phyloP scores from a whole-genome alignment of 1,140 invertebrate genomes.

The Heliconius himera region DNA sequence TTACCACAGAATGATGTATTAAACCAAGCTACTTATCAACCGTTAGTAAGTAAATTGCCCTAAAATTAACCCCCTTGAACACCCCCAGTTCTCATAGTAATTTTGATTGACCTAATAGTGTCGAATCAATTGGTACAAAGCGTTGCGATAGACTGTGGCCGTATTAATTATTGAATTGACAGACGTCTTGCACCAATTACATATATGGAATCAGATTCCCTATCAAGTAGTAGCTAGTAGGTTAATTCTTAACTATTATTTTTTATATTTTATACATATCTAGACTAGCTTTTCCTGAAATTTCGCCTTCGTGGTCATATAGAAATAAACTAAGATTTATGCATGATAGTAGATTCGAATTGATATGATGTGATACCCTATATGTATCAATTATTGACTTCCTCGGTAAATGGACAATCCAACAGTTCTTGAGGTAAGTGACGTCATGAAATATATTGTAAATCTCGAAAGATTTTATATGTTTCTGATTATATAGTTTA shows the following conservation, averaged over 20 bases:
- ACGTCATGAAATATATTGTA: too few species aligned
- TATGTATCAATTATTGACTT: too few species aligned
- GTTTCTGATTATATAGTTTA: too few species aligned
- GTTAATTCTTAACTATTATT: neutral
- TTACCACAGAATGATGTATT: neutral
- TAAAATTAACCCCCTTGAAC: constrained; percentile 8
- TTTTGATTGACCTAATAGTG: constrained; percentile 15
- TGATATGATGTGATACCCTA: too few species aligned
- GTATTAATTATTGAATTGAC: constrained; percentile 21
- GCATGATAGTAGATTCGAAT: too few species aligned
- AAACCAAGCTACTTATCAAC: neutral
- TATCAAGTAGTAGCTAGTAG: neutral
- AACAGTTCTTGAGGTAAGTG: too few species aligned
- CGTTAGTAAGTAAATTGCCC: neutral
- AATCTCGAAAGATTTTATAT: too few species aligned
- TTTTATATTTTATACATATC: neutral
- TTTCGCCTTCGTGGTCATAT: too few species aligned
- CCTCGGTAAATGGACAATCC: too few species aligned
- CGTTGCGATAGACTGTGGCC: neutral
- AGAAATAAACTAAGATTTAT: too few species aligned
- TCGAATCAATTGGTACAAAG: constrained; percentile 20
- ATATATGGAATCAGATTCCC: neutral
- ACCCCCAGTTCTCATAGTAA: neutral
- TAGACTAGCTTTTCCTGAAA: too few species aligned
- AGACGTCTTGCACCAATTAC: constrained; percentile 10